A percentile compares a stretch with the other conserved stretches of the same genome.
phyloP scores from a whole-genome alignment of 2,888 invertebrate genomes.

The Arrhopalites spinosus region DNA sequence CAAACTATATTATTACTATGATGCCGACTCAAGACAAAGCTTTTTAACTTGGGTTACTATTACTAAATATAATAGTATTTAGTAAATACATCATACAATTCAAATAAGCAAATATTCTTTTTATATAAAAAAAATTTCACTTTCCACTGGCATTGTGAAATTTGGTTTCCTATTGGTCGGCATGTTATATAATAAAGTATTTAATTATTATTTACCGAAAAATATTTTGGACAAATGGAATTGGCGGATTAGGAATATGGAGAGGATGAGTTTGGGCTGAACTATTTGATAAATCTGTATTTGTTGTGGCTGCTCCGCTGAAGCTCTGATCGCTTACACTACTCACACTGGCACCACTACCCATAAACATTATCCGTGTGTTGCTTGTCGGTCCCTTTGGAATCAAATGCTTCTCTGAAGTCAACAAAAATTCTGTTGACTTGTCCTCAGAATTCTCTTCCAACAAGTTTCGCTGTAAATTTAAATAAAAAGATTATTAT shows the following conservation, averaged over 20 bases:
- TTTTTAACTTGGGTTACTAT: neutral
- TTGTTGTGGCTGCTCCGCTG: slow-evolving; percentile 40
- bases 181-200: neutral
- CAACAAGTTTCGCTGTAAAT: slow-evolving; percentile 49
- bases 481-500: too few relatives aligned
- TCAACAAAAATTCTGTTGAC: slow-evolving; percentile 41
- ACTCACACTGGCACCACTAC: slow-evolving; percentile 25
- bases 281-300: slow-evolving; percentile 41
- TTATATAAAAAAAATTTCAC: too few relatives aligned
- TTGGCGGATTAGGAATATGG: slow-evolving; percentile 25
- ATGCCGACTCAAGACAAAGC: neutral
- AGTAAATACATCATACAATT: too few relatives aligned
- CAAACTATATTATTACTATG: neutral
- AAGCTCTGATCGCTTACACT: slow-evolving; percentile 30
- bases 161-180: neutral
- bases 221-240: slow-evolving; percentile 45
- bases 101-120: too few relatives aligned
- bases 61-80: neutral
- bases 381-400: slow-evolving; percentile 20
- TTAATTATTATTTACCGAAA: slow-evolving; percentile 26
- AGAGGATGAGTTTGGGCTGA: slow-evolving; percentile 33
- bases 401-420: slow-evolving; percentile 43
- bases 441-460: slow-evolving; percentile 43
- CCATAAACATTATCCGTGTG: slow-evolving; percentile 25
- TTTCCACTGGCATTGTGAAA: too few relatives aligned